These are phyloP conservation scores for Murina feae DNA, from an alignment of 2,113 vertebrate genomes.

Conservation along the genomic window DNA sequence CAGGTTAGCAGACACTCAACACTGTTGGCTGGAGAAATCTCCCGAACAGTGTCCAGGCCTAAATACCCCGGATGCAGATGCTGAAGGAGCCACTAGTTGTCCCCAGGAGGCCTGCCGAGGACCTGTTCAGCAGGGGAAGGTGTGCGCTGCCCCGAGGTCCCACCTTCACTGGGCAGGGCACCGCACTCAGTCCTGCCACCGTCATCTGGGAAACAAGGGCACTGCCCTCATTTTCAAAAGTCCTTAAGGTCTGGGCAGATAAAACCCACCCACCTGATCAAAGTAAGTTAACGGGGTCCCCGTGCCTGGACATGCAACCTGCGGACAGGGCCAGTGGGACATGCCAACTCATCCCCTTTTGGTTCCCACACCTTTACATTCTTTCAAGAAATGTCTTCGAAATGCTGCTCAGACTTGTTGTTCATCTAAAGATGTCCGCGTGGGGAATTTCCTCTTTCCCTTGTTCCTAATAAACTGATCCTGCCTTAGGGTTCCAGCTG, in stretches of 20 bases:
- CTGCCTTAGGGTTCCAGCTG: fast-evolving
- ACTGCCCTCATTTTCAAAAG: background rate
- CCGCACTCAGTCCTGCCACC: background rate
- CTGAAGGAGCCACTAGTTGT: background rate
- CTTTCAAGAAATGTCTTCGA: background rate
- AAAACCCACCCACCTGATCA: no score
- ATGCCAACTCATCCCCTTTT: fast-evolving
- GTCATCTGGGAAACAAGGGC: background rate
- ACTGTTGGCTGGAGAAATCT: no score
- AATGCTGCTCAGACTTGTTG: fast-evolving
- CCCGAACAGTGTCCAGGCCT: background rate
- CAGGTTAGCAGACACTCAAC: background rate
- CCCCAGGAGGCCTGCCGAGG: background rate
- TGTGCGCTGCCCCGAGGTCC: fast-evolving
- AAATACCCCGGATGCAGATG: fast-evolving
- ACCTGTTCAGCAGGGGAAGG: no score
- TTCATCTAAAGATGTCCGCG: background rate
- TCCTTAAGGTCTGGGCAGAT: background rate
- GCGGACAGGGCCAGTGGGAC: background rate
- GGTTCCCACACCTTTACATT: fast-evolving
- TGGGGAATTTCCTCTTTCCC: background rate
- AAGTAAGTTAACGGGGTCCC: background rate
- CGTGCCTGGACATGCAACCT: fast-evolving
- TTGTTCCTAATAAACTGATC: fast-evolving
- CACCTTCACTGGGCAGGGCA: fast-evolving